Evolutionary conservation across 1,140 invertebrate genomes (phyloP).

Genomic region (Papilio dardanus): DNA sequence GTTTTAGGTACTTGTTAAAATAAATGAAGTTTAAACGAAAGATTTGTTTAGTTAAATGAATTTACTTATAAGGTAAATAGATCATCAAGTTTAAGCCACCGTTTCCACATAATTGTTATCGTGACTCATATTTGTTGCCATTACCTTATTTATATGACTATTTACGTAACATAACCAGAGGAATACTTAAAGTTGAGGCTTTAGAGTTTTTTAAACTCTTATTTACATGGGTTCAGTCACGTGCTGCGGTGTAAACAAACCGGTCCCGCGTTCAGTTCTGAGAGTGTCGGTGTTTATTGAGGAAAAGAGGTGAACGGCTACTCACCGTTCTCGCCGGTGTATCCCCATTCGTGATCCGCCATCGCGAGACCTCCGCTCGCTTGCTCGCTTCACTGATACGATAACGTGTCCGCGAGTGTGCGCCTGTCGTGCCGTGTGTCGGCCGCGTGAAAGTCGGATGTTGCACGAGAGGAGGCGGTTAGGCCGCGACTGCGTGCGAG

Average conservation of each 20-base stretch:
- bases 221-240: constrained; percentile 63
- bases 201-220: constrained; percentile 42
- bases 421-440: constrained; percentile 8
- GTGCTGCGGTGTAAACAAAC: constrained; percentile 79
- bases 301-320: constrained; percentile 47
- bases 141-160: constrained; percentile 29
- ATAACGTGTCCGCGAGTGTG: constrained; percentile 44
- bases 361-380: constrained; percentile 52
- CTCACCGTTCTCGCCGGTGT: constrained; percentile 80
- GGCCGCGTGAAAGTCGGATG: constrained; percentile 63
- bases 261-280: constrained; percentile 58
- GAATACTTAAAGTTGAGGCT: not conserved
- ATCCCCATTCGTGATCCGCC: constrained; percentile 78
- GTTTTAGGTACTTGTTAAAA: not conserved
- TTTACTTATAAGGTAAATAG: constrained; percentile 12
- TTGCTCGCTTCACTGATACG: constrained; percentile 54
- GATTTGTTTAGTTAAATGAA: not conserved
- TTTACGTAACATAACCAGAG: constrained; percentile 25
- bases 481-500: constrained; percentile 73
- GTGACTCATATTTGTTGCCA: constrained; percentile 31
- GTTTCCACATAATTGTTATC: constrained; percentile 10
- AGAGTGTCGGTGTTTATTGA: constrained; percentile 38
- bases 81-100: not conserved
- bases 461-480: constrained; percentile 66
- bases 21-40: not conserved